Evolutionary conservation across 1,140 invertebrate genomes (phyloP).

Genomic region (Penaeus vannamei): DNA sequence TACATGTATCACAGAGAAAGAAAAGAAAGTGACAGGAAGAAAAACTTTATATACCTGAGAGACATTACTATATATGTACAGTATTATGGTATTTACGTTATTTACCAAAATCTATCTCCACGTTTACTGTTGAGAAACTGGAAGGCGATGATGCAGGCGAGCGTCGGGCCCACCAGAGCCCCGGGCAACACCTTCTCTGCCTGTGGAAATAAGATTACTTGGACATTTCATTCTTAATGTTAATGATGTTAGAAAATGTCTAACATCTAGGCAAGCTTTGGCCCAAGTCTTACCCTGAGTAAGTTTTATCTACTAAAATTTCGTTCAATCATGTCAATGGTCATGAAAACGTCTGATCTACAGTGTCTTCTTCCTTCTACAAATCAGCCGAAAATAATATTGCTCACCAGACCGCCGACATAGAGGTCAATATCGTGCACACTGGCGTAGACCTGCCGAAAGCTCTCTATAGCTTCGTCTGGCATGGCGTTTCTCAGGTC

Average conservation of each 20-base stretch:
- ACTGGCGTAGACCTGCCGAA: conserved; percentile 80
- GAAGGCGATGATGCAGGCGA: conserved; percentile 75
- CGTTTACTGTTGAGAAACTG: conserved; percentile 72
- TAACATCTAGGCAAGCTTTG: no score
- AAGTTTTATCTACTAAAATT: no score
- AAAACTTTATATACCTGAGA: no score
- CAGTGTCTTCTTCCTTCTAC: not conserved
- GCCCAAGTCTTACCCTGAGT: no score
- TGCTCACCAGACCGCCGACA: conserved; percentile 81
- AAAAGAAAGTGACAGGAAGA: no score
- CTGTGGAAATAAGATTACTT: not conserved
- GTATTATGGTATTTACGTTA: no score
- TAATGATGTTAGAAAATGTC: no score
- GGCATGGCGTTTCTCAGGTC: conserved; percentile 64
- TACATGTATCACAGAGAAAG: no score
- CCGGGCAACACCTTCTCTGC: conserved; percentile 70
- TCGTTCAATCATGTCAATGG: not conserved
- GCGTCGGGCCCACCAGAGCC: conserved; percentile 75
- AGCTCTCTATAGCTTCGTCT: conserved; percentile 69
- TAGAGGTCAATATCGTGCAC: conserved; percentile 97
- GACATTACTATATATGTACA: no score
- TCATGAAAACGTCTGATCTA: not conserved
- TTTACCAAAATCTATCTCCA: conserved; percentile 66
- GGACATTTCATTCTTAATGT: no score
- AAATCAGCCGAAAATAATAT: not conserved